Base-by-base conservation (phyloP, 2,113 vertebrate species). In the Zapornia atra region DNA sequence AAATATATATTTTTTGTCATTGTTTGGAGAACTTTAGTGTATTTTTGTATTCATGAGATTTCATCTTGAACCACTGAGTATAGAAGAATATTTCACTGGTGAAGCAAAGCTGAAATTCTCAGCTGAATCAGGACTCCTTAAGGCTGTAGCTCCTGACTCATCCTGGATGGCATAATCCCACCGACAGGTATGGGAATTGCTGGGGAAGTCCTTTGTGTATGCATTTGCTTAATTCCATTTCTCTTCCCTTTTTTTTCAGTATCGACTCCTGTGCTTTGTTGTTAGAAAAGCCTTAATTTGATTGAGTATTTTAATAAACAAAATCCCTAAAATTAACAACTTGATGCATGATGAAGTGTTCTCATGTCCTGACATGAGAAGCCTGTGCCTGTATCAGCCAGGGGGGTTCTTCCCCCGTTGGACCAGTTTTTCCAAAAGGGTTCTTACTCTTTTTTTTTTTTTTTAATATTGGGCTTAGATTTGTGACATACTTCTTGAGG, bases 231-330 rank as follows among this genome's bases (percentile, higher is more conserved):
- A 18, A 5, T 81, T 86, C n/a, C 42, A 10, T 86, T 36, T 88
- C 63, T 22, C 13, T 73, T 69, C 50, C 54, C 8, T 63, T 18
- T 14, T 57, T 36, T 75, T 77, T 76, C 82, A 61, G 6, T 84
- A 87, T 77, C 89, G 78, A 70, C 61, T 78, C 90, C 50, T 56
- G 54, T 76, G 80, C 46, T 82, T 86, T 87, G n/a, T 80, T 94
- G 42, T 71, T 86, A 73, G 46, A 50, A 75, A 79, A 78, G 69
- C 80, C 80, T 77, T 90, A 61, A 88, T 91, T 78, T 95, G 85
- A 89, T 73, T 57, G 82, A 90, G 24, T 78, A 90, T 85, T 96
- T 88, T 88, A 90, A 80, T 91, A 93, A 94, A 72, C 26, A 75
- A 65, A 94, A 86, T 31, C 40, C 66, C 68, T 82, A 34, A 69